Evolutionary conservation across 2,888 invertebrate species (phyloP).

Genomic region (Terebella lapidaria): DNA sequence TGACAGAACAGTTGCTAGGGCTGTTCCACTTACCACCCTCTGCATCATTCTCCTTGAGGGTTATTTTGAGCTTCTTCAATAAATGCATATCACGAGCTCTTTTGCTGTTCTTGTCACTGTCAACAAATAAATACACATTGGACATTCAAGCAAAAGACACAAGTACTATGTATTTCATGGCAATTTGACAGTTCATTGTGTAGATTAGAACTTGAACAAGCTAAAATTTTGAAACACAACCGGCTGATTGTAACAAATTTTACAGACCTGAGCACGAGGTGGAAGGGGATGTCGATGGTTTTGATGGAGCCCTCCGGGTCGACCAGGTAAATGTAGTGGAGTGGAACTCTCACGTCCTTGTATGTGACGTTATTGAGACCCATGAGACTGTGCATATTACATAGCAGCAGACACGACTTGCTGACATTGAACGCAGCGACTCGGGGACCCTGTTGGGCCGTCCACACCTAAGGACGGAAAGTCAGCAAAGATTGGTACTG

Average conservation of each 20-base stretch:
- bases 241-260: too few relatives aligned
- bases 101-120: constrained; percentile 77
- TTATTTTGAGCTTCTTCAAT: constrained; percentile 63
- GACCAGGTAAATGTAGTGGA: constrained; percentile 66
- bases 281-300: constrained; percentile 82
- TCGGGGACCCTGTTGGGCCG: constrained; percentile 81
- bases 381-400: constrained; percentile 75
- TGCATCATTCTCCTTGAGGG: constrained; percentile 42
- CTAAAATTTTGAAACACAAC: too few relatives aligned
- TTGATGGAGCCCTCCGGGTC: constrained; percentile 79
- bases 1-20: too few relatives aligned
- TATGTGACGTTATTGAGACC: constrained; percentile 63
- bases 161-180: too few relatives aligned
- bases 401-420: constrained; percentile 67
- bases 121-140: neutral
- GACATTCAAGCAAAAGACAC: too few relatives aligned
- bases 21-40: constrained; percentile 39
- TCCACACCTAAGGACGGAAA: constrained; percentile 62
- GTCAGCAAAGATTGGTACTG: too few relatives aligned
- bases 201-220: too few relatives aligned
- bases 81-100: constrained; percentile 83
- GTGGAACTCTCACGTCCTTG: constrained; percentile 32
- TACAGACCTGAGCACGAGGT: constrained; percentile 71
- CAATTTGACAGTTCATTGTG: too few relatives aligned
- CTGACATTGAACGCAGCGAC: constrained; percentile 87